Base-by-base conservation (phyloP, 1,140 invertebrate genomes). In the Sipha flava region DNA sequence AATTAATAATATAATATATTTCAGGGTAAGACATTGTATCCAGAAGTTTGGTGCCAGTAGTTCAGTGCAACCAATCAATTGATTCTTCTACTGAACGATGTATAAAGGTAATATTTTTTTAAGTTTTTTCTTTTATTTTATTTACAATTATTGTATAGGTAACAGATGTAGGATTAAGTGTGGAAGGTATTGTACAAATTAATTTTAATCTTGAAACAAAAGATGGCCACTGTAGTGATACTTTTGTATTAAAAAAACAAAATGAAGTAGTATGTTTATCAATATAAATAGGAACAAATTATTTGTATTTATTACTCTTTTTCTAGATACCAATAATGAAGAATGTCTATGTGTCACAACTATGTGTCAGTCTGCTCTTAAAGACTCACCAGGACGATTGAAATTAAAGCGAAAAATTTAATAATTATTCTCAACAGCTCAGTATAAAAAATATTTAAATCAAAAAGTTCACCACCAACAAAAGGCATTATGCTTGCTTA, bases 31-130 rank as follows among this genome's bases (percentile, higher is more conserved):
- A 70, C 14, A 66, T 70, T 16, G 3, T 70, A 70, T 70, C 21
- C 21, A 45, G 43, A 70, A 70, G 23, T 70, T 70, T 70, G 66
- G 18, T 45, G 43, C n/a, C 66, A 47, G 26, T 70, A 70, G 66
- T 45, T 70, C 40, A 70, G 43, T 70, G 34, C 5, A 18, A 70
- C 14, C 23, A 70, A 45, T 43, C 23, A 18, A 59, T 2, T 31
- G 10, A 9, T 59, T 59, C 57, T 59, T 26, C 26, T 26, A 29
- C 23, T 16, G 66, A 70, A 70, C 37, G 9, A 5, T 47, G 29
- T 70, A 14, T 70, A 7, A 45, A 70, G 21, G 26, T 70, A 70
- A 37, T 64, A 31, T 34, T 64, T 9, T 16, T 18, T 62, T 0
- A 37, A 59, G 12, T 59, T 16, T 59, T 16, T n/a, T 18, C 1